Evolutionary conservation across 2,888 invertebrate species (phyloP).

Genomic region (Rhodophaea formosa): DNA sequence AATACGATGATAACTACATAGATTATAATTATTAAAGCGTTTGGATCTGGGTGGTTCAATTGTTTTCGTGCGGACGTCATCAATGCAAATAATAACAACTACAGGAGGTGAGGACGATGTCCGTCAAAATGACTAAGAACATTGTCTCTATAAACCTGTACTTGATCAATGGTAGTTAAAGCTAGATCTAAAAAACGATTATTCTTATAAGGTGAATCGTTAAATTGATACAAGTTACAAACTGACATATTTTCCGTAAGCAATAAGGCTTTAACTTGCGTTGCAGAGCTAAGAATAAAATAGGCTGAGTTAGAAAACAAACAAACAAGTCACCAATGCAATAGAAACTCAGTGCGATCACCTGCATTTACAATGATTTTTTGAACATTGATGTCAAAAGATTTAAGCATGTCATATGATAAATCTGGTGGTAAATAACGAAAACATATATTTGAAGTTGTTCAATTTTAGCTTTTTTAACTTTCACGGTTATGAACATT

Average conservation of each 20-base stretch:
- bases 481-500: no score
- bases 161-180: slow-evolving; percentile 5
- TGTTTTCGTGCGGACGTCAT: neutral
- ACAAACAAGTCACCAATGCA: neutral
- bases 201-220: slow-evolving; percentile 15
- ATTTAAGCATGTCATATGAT: neutral
- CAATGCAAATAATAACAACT: slow-evolving; percentile 1
- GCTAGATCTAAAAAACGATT: slow-evolving; percentile 19
- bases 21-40: slow-evolving; percentile 19
- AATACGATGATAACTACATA: slow-evolving; percentile 12
- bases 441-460: neutral
- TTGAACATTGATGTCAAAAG: neutral
- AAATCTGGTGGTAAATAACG: slow-evolving; percentile 6
- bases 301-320: neutral
- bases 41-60: neutral
- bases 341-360: neutral
- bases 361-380: neutral
- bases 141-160: neutral
- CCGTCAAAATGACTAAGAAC: slow-evolving; percentile 15
- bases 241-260: neutral
- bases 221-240: slow-evolving; percentile 17
- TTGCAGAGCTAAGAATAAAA: neutral
- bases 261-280: neutral
- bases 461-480: neutral
- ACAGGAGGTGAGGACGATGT: slow-evolving; percentile 18